Evolutionary conservation across 2,797 vertebrate genomes (phyloP).

Genomic region (Parambassis ranga): DNA sequence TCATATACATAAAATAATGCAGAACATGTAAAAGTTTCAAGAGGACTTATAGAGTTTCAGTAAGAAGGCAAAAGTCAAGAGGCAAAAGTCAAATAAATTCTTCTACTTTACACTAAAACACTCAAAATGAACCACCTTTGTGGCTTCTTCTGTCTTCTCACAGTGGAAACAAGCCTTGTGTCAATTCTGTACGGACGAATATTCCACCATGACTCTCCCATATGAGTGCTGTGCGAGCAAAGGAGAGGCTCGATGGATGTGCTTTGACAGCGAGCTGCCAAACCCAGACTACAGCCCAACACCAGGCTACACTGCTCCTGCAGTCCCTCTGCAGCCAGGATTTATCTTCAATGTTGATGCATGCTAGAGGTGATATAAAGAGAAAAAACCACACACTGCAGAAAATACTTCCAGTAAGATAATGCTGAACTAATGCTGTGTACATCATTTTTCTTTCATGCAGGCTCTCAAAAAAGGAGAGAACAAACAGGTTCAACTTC

Average conservation of each 20-base stretch:
- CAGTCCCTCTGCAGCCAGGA: neutral
- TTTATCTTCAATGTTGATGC: slow-evolving; percentile 57
- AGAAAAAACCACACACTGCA: neutral
- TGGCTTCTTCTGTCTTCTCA: neutral
- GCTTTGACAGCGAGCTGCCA: slow-evolving; percentile 57
- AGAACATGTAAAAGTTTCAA: too few species aligned
- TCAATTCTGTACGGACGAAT: slow-evolving; percentile 72
- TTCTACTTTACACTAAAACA: too few species aligned
- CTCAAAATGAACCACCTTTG: too few species aligned
- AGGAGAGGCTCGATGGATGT: slow-evolving; percentile 38
- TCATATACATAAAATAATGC: too few species aligned
- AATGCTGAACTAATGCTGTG: neutral
- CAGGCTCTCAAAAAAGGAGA: neutral
- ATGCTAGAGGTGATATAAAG: slow-evolving; percentile 33
- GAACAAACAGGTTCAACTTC: neutral
- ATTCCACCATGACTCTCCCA: slow-evolving; percentile 34
- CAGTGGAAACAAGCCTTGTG: slow-evolving; percentile 73
- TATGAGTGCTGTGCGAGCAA: slow-evolving; percentile 57
- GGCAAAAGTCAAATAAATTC: too few species aligned
- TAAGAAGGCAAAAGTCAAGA: too few species aligned
- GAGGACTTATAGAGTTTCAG: too few species aligned
- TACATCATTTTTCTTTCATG: slow-evolving; percentile 2
- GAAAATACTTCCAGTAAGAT: neutral
- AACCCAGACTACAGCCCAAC: slow-evolving; percentile 59
- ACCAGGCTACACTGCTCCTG: slow-evolving; percentile 48